These are phyloP conservation scores for Ectropis grisescens DNA, from an alignment of 1,140 invertebrate genomes.

Conservation along the genomic window DNA sequence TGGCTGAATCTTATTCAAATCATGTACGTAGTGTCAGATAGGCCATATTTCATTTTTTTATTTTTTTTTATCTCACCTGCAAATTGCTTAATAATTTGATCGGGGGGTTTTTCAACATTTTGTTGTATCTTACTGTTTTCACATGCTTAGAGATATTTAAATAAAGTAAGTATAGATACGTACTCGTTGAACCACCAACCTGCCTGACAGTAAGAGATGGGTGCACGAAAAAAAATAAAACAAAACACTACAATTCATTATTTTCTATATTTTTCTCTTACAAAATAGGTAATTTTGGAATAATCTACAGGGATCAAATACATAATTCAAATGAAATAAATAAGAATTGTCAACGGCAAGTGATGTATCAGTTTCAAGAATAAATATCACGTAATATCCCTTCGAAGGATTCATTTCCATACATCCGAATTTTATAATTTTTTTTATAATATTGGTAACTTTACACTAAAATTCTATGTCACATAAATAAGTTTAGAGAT, in stretches of 20 bases:
- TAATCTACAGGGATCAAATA: constrained; percentile 39
- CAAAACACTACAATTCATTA: constrained; percentile 7
- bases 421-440: constrained; percentile 17
- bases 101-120: no score
- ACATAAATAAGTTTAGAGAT: constrained; percentile 55
- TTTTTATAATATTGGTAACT: constrained; percentile 64
- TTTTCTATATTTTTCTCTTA: constrained; percentile 59
- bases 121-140: no score
- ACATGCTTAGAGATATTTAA: no score
- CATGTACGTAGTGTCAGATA: no score
- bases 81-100: no score
- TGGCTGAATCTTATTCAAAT: no score
- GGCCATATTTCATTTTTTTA: no score
- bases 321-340: constrained; percentile 57
- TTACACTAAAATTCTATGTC: constrained; percentile 49
- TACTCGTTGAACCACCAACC: no score
- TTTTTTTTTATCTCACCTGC: no score
- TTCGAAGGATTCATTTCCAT: constrained; percentile 15
- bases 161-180: no score
- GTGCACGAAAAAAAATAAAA: no score
- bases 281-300: constrained; percentile 52
- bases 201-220: no score
- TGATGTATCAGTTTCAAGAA: constrained; percentile 34
- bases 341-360: constrained; percentile 53
- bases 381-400: constrained; percentile 18